These are phyloP conservation scores for Orientallactaga sibirica DNA, from an alignment of 2,797 vertebrate species.

Conservation along the genomic window DNA sequence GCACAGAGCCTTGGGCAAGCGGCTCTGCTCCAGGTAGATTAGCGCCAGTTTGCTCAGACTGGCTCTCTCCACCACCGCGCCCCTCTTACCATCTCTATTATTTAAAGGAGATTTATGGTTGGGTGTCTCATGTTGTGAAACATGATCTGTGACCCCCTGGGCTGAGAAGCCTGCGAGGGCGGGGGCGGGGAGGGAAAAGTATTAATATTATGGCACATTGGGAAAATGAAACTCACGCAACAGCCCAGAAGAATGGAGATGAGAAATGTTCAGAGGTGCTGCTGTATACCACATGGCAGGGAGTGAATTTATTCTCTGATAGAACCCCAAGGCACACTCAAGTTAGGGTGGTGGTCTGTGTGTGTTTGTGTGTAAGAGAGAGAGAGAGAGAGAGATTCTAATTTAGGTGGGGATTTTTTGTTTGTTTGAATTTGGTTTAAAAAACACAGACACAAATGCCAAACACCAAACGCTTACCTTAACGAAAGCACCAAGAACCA, in stretches of 20 bases:
- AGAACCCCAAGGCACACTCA: neutral
- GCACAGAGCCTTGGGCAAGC: conserved; percentile 76
- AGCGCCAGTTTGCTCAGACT: conserved; percentile 95
- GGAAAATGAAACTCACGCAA: conserved; percentile 85
- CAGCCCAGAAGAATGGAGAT: conserved; percentile 82
- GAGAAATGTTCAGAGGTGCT: neutral
- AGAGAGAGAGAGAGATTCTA: neutral
- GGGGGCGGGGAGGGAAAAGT: conserved; percentile 91
- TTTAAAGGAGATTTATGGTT: conserved; percentile 98
- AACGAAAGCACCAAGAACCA: conserved; percentile 23
- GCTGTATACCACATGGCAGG: neutral
- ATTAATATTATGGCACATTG: conserved; percentile 95
- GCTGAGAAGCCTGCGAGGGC: conserved; percentile 90
- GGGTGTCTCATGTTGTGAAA: conserved; percentile 93
- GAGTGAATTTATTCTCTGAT: conserved; percentile 18
- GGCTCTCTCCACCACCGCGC: conserved; percentile 94
- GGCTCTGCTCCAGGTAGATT: conserved; percentile 86
- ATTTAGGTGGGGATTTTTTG: neutral
- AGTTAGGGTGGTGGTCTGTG: neutral
- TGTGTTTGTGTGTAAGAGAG: neutral
- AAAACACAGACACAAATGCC: neutral
- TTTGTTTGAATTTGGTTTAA: conserved; percentile 44
- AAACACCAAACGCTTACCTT: neutral
- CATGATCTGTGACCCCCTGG: conserved; percentile 93
- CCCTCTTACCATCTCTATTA: conserved; percentile 94